phyloP scores from a whole-genome alignment of 2,888 invertebrate genomes.

The Mesopsocus fuscifrons region DNA sequence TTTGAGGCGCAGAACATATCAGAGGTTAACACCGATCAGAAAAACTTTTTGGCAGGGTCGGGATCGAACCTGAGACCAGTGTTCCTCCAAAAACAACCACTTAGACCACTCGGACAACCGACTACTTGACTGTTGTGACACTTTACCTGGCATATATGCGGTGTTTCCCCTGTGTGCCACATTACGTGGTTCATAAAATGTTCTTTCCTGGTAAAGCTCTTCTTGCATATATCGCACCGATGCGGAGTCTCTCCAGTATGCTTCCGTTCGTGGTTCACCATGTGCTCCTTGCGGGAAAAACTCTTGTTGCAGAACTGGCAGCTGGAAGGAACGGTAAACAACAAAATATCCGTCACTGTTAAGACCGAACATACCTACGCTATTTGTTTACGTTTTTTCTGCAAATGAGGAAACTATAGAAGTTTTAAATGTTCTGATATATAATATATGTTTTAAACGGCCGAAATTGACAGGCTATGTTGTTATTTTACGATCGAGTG shows the following conservation, averaged over 20 bases:
- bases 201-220: slow-evolving; percentile 57
- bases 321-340: slow-evolving; percentile 22
- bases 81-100: too few species aligned
- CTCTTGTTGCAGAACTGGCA: slow-evolving; percentile 59
- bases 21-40: too few species aligned
- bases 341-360: slow-evolving; percentile 1
- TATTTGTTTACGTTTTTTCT: neutral
- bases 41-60: too few species aligned
- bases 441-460: too few species aligned
- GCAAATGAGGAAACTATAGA: neutral
- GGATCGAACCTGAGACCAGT: too few species aligned
- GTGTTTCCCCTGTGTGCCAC: slow-evolving; percentile 41
- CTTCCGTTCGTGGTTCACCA: slow-evolving; percentile 58
- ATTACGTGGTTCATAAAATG: slow-evolving; percentile 64
- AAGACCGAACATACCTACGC: too few species aligned
- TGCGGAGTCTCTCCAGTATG: slow-evolving; percentile 61
- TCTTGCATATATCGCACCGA: slow-evolving; percentile 58
- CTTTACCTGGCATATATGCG: slow-evolving; percentile 19
- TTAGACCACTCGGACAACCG: too few species aligned
- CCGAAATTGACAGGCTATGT: too few species aligned
- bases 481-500: too few species aligned
- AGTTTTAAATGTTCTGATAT: too few species aligned
- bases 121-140: too few species aligned
- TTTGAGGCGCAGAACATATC: too few species aligned
- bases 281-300: slow-evolving; percentile 57